Evolutionary conservation across 2,888 invertebrate species (phyloP).

Genomic region (Sabatieria punctata): DNA sequence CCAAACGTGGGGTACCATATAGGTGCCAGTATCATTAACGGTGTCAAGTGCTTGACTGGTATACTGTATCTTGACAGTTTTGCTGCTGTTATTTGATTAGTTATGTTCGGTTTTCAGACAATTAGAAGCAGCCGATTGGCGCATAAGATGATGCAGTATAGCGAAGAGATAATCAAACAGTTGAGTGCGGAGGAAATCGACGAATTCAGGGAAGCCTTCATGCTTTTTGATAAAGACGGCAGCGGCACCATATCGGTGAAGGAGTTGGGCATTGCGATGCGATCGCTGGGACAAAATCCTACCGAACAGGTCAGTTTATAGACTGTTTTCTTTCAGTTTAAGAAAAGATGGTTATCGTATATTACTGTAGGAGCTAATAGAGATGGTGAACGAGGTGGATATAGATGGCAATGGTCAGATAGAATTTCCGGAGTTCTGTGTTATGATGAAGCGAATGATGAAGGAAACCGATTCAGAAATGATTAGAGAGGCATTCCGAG

Average conservation of each 20-base stretch:
- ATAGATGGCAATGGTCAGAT: constrained; percentile 11
- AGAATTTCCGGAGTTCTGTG: constrained; percentile 10
- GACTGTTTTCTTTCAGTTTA: neutral
- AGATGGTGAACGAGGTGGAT: constrained; percentile 10
- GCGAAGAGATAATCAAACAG: constrained; percentile 6
- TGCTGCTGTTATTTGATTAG: too few relatives aligned
- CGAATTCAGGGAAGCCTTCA: constrained; percentile 10
- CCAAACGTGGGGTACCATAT: too few relatives aligned
- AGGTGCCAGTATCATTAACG: too few relatives aligned
- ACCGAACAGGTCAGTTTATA: too few relatives aligned
- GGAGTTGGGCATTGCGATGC: constrained; percentile 31
- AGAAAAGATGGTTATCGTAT: neutral
- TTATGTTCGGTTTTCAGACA: too few relatives aligned
- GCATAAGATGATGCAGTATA: neutral
- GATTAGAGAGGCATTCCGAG: constrained; percentile 11
- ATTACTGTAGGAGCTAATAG: constrained; percentile 5
- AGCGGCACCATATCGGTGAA: constrained; percentile 31
- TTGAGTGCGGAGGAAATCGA: constrained; percentile 8
- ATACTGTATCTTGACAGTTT: too few relatives aligned
- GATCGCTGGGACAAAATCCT: constrained; percentile 30
- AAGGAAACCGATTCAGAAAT: constrained; percentile 12
- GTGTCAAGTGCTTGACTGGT: too few relatives aligned
- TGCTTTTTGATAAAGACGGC: constrained; percentile 18
- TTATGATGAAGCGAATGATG: constrained; percentile 12
- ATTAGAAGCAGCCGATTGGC: neutral